These are phyloP conservation scores for Chionomys nivalis DNA, from an alignment of 2,113 vertebrate species.

Conservation along the genomic window DNA sequence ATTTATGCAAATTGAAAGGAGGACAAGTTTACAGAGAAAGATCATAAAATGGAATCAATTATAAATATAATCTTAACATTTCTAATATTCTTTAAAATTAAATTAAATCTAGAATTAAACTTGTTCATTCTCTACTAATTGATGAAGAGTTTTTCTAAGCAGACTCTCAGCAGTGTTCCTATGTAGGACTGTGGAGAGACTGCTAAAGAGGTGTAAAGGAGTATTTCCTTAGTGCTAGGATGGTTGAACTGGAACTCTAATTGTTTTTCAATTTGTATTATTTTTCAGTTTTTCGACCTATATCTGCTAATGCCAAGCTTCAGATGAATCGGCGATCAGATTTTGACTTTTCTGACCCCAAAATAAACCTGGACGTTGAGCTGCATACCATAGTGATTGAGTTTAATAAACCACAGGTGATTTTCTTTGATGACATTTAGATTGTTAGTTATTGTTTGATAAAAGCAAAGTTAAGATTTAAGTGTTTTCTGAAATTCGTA, in stretches of 20 bases:
- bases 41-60: constrained; percentile 23
- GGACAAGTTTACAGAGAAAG: background rate
- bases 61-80: constrained; percentile 21
- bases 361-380: constrained; percentile 94
- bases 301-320: constrained; percentile 95
- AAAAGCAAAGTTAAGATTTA: constrained; percentile 60
- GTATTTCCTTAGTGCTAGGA: constrained; percentile 15
- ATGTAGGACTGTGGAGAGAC: background rate
- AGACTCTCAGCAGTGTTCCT: background rate
- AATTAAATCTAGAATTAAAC: constrained; percentile 30
- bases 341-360: constrained; percentile 95
- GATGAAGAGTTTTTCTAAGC: background rate
- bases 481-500: constrained; percentile 19
- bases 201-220: constrained; percentile 42
- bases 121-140: background rate
- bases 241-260: constrained; percentile 38
- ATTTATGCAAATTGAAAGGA: constrained; percentile 4
- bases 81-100: constrained; percentile 18
- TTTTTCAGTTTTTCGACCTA: constrained; percentile 95
- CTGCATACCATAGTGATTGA: constrained; percentile 95
- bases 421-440: constrained; percentile 57
- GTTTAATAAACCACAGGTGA: constrained; percentile 95
- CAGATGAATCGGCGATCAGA: constrained; percentile 98
- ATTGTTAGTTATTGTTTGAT: constrained; percentile 35
- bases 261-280: constrained; percentile 54